Evolutionary conservation across 2,797 vertebrate species (phyloP).

Genomic region (Micrastur ruficollis): DNA sequence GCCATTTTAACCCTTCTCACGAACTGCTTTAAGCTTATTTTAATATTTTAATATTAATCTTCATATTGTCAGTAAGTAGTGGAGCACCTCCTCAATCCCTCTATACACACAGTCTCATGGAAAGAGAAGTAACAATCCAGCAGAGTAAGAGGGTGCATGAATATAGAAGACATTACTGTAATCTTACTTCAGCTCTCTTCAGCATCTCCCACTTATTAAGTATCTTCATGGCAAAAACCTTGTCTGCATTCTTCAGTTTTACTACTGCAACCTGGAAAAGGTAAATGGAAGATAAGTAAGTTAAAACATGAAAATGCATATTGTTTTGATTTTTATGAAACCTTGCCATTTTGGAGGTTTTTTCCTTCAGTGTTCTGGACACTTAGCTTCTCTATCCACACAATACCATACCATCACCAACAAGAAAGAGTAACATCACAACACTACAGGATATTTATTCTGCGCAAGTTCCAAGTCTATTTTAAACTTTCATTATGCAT

Average conservation of each 20-base stretch:
- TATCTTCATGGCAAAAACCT: slow-evolving; percentile 99
- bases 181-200: slow-evolving; percentile 95
- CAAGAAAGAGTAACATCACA: not conserved
- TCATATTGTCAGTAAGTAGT: not conserved
- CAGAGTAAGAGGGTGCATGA: not conserved
- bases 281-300: not conserved
- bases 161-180: not conserved
- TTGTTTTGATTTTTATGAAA: not conserved
- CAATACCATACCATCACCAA: not conserved
- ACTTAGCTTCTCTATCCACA: not conserved
- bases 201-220: slow-evolving; percentile 99
- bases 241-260: slow-evolving; percentile 95
- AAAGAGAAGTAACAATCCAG: not conserved
- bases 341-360: not conserved
- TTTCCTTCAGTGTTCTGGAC: not conserved
- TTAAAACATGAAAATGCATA: not conserved
- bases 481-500: not conserved
- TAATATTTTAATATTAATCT: not conserved
- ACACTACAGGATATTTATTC: not conserved
- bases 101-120: not conserved
- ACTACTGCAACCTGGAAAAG: slow-evolving; percentile 93
- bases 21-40: not conserved
- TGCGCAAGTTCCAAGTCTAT: not conserved
- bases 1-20: not conserved
- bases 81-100: not conserved